These are phyloP conservation scores for Hippocampus abdominalis DNA, from an alignment of 2,113 vertebrate genomes.

Conservation along the genomic window DNA sequence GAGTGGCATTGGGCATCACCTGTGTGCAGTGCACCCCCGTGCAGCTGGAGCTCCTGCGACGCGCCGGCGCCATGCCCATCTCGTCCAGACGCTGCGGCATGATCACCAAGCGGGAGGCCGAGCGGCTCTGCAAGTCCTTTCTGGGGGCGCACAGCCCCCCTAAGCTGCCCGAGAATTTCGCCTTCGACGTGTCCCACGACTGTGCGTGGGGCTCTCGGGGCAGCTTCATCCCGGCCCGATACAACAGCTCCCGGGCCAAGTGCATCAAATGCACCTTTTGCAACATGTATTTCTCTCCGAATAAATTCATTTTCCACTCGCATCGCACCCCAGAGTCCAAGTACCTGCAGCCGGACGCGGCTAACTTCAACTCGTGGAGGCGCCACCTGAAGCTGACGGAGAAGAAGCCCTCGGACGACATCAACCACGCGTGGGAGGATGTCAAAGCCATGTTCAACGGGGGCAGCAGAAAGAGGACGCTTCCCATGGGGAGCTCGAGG, in stretches of 20 bases:
- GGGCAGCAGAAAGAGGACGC: constrained; percentile 88
- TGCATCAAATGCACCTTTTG: constrained; percentile 90
- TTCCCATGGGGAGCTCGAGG: constrained; percentile 75
- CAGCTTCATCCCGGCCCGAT: constrained; percentile 86
- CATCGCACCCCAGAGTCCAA: constrained; percentile 87
- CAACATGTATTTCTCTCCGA: constrained; percentile 90
- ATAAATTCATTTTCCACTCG: constrained; percentile 92
- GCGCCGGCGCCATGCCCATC: constrained; percentile 90
- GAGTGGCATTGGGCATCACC: constrained; percentile 88
- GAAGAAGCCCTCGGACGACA: constrained; percentile 79
- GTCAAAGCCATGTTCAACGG: constrained; percentile 98
- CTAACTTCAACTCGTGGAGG: constrained; percentile 91
- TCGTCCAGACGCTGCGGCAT: constrained; percentile 88
- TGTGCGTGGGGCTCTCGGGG: constrained; percentile 88
- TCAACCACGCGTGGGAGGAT: constrained; percentile 92
- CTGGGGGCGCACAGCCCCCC: constrained; percentile 85
- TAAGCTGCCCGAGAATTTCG: constrained; percentile 87
- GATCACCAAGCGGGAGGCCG: constrained; percentile 91
- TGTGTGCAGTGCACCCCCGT: constrained; percentile 91
- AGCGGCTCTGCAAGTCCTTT: constrained; percentile 88
- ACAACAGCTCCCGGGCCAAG: constrained; percentile 90
- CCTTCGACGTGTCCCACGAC: constrained; percentile 88
- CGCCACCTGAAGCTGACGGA: constrained; percentile 88
- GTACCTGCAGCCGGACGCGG: constrained; percentile 87
- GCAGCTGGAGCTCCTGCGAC: constrained; percentile 86